These are phyloP conservation scores for Hipparchia sbordonii DNA, from an alignment of 2,888 invertebrate species.

Conservation along the genomic window DNA sequence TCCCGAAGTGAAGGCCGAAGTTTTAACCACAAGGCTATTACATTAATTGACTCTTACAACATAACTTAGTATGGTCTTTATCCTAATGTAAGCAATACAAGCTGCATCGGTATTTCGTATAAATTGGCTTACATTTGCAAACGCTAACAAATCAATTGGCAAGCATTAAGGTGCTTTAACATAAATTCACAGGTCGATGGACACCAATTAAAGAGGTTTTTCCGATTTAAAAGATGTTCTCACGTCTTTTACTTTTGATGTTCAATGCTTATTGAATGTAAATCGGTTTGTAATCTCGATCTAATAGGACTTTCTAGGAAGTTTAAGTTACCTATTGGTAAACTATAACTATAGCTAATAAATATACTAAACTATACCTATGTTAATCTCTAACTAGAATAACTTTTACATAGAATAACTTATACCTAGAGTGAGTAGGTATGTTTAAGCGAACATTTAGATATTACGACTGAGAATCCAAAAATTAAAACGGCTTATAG, in stretches of 20 bases:
- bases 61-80: slow-evolving; percentile 13
- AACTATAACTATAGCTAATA: too few relatives aligned
- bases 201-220: slow-evolving; percentile 52
- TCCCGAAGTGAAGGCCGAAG: too few relatives aligned
- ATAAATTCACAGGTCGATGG: slow-evolving; percentile 48
- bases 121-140: slow-evolving; percentile 41
- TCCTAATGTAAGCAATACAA: neutral
- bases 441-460: neutral
- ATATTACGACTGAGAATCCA: neutral
- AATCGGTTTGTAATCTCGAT: slow-evolving; percentile 26
- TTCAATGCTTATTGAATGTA: slow-evolving; percentile 33
- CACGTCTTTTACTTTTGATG: slow-evolving; percentile 31
- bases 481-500: too few relatives aligned
- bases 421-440: neutral
- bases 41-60: neutral
- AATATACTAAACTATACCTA: too few relatives aligned
- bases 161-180: slow-evolving; percentile 43
- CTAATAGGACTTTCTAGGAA: neutral
- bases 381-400: too few relatives aligned
- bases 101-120: slow-evolving; percentile 33
- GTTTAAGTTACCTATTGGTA: neutral
- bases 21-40: too few relatives aligned
- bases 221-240: slow-evolving; percentile 37
- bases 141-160: slow-evolving; percentile 50
- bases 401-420: too few relatives aligned